Conservation (phyloP, 2,888 invertebrate species). For the Meiosimyza decipiens region DNA sequence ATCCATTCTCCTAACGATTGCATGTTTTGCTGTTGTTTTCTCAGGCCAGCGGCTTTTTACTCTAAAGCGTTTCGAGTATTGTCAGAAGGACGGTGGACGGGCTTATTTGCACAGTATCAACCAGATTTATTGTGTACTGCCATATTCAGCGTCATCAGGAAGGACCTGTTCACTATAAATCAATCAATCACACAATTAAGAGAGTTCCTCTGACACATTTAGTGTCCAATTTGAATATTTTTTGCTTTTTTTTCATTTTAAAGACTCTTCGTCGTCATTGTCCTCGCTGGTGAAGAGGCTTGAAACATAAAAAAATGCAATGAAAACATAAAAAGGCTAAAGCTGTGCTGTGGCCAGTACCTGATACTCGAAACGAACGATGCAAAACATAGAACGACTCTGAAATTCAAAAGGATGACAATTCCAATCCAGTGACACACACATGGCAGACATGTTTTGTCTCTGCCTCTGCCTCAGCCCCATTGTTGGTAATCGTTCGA, state of each 20-base stretch:
- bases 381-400: not conserved
- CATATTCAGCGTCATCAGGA: constrained; percentile 31
- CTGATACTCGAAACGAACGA: not conserved
- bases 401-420: constrained; percentile 32
- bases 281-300: not conserved
- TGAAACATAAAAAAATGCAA: not conserved
- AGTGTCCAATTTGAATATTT: constrained; percentile 56
- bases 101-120: not conserved
- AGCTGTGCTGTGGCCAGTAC: not conserved
- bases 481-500: not conserved
- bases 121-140: not conserved
- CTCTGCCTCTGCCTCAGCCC: not conserved
- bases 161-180: constrained; percentile 56
- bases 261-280: not conserved
- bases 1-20: no score
- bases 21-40: not conserved
- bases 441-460: constrained; percentile 31
- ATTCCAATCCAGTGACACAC: constrained; percentile 12
- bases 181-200: constrained; percentile 62
- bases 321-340: not conserved
- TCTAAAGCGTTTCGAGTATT: not conserved
- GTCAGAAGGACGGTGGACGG: not conserved
- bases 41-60: not conserved
- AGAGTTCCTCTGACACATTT: constrained; percentile 58
- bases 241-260: constrained; percentile 7